These are phyloP conservation scores for Anolis sagrei DNA, from an alignment of 2,113 vertebrate species.

Conservation along the genomic window DNA sequence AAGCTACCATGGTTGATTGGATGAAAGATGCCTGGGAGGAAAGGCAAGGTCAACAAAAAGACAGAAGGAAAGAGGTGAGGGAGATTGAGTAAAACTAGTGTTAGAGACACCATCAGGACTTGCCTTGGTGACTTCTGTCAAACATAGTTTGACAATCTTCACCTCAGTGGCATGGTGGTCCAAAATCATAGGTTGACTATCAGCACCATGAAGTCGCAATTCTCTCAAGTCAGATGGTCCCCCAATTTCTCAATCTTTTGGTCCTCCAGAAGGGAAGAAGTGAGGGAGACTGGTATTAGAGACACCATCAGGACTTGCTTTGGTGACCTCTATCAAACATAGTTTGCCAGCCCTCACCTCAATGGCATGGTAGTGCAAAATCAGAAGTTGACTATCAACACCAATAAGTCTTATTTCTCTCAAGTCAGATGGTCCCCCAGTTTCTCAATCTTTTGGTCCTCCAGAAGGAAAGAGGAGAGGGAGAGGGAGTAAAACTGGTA, in stretches of 20 bases:
- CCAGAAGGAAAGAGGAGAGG: neutral
- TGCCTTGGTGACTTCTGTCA: neutral
- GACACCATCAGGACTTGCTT: neutral
- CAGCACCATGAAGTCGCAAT: too few species aligned
- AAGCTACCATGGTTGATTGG: neutral
- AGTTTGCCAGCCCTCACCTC: neutral
- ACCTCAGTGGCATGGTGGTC: neutral
- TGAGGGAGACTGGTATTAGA: neutral
- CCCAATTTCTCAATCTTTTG: too few species aligned
- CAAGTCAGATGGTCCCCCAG: too few species aligned
- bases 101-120: neutral
- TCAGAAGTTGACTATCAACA: neutral
- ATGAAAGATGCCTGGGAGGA: neutral
- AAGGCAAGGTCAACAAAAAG: neutral
- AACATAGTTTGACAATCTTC: neutral
- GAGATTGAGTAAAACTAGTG: neutral
- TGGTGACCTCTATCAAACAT: neutral
- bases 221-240: too few species aligned
- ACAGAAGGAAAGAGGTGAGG: neutral
- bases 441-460: too few species aligned
- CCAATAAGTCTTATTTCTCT: too few species aligned
- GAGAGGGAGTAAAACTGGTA: neutral
- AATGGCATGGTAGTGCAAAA: neutral
- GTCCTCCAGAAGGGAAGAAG: neutral
- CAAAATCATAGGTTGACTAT: neutral